Conservation (phyloP, 2,797 vertebrate species). For the Danionella dracula region DNA sequence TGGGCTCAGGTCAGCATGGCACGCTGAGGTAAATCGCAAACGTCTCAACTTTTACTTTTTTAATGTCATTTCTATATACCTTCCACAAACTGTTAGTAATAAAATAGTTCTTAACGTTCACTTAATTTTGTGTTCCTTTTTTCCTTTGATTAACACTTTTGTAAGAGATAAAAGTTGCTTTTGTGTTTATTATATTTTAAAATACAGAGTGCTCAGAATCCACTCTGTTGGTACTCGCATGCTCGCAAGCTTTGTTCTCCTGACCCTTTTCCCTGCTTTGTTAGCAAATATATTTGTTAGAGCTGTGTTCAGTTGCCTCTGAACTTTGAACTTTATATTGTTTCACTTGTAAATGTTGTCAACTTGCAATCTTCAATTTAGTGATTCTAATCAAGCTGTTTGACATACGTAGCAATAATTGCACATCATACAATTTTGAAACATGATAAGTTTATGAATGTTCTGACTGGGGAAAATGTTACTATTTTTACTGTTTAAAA, state of each 20-base stretch:
- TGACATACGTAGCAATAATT: no score
- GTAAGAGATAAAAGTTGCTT: no score
- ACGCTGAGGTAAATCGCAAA: slow-evolving; percentile 85
- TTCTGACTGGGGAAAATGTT: no score
- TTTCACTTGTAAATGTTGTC: not conserved
- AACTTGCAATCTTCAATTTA: not conserved
- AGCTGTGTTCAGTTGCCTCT: not conserved
- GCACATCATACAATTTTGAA: no score
- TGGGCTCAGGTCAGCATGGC: slow-evolving; percentile 95
- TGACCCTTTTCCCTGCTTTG: slow-evolving; percentile 7
- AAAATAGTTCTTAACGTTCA: no score
- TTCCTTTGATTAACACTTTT: no score
- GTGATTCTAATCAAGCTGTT: not conserved
- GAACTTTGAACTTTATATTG: not conserved
- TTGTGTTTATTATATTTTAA: no score
- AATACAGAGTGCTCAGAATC: no score
- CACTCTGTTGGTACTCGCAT: not conserved
- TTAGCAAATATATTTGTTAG: not conserved
- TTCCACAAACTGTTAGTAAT: no score
- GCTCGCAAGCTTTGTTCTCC: slow-evolving; percentile 17
- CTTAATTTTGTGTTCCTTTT: no score
- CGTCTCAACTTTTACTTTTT: slow-evolving; percentile 36
- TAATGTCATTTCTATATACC: slow-evolving; percentile 13
- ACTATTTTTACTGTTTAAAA: no score
- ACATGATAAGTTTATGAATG: no score